Percentiles rank a stretch among this genome's conserved stretches.
Conservation (phyloP, 2,113 vertebrate species). For the Nettapus auritus region DNA sequence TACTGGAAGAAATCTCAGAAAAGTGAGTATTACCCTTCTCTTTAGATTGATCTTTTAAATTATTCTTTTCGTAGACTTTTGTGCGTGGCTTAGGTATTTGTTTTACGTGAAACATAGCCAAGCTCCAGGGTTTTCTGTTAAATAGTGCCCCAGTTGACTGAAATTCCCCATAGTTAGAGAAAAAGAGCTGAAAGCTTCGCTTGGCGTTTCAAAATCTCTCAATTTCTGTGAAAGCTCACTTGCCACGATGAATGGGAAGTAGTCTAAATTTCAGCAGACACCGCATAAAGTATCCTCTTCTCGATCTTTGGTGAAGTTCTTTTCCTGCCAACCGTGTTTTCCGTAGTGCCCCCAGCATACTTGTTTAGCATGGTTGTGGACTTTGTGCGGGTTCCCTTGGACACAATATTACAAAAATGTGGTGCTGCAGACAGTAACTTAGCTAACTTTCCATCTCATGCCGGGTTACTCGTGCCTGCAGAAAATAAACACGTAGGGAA, state of each 20-base stretch:
- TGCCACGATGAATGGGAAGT: neutral
- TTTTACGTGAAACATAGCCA: neutral
- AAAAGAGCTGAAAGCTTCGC: neutral
- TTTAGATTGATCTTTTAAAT: neutral
- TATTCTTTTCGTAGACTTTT: neutral
- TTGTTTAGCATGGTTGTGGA: neutral
- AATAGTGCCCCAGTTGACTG: neutral
- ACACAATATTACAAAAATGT: neutral
- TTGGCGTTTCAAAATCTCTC: neutral
- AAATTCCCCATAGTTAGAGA: neutral
- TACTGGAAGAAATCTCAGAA: conserved; percentile 96
- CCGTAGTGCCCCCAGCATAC: neutral
- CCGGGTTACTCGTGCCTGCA: neutral
- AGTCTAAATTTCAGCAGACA: neutral
- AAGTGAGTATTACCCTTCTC: conserved; percentile 74
- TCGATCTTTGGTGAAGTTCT: neutral
- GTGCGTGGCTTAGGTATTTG: neutral
- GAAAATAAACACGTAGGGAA: neutral
- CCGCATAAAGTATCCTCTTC: neutral
- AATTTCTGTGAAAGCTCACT: neutral
- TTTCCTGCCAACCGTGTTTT: neutral
- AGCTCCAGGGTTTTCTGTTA: neutral
- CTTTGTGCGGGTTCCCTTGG: neutral
- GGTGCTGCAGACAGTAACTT: neutral
- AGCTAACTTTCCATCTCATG: neutral